Evolutionary conservation across 2,888 invertebrate species (phyloP).

Genomic region (Sepioteuthis lessoniana): DNA sequence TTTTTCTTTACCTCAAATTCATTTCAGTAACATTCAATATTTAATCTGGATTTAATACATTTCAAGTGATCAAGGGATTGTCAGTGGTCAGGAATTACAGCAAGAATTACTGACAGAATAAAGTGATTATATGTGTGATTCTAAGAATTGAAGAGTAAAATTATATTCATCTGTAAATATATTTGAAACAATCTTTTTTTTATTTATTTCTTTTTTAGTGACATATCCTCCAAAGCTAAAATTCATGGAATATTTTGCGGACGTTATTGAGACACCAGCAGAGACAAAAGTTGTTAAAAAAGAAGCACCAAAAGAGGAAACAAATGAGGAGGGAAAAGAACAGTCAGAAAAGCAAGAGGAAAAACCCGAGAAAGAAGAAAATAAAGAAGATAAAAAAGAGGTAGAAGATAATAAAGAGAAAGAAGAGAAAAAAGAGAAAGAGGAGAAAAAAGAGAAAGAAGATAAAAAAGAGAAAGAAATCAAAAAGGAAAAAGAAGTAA

Average conservation of each 20-base stretch:
- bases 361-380: neutral
- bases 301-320: neutral
- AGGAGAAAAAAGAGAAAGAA: constrained; percentile 38
- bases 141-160: too few species aligned
- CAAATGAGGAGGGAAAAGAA: constrained; percentile 12
- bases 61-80: too few species aligned
- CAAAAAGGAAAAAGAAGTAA: neutral
- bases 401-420: neutral
- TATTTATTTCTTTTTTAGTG: constrained; percentile 60
- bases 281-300: neutral
- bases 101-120: too few species aligned
- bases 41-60: too few species aligned
- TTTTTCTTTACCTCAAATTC: too few species aligned
- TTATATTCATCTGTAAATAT: too few species aligned
- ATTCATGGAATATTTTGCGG: constrained; percentile 68
- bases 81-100: too few species aligned
- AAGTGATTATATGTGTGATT: too few species aligned
- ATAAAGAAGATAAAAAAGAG: neutral
- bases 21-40: too few species aligned
- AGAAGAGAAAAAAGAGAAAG: constrained; percentile 16
- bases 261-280: constrained; percentile 48
- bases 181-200: neutral
- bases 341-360: neutral
- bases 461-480: neutral
- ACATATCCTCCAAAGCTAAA: constrained; percentile 68